Percentiles rank a stretch among this genome's conserved stretches.
Conservation (phyloP, 2,797 vertebrate genomes). For the Megalops cyprinoides region DNA sequence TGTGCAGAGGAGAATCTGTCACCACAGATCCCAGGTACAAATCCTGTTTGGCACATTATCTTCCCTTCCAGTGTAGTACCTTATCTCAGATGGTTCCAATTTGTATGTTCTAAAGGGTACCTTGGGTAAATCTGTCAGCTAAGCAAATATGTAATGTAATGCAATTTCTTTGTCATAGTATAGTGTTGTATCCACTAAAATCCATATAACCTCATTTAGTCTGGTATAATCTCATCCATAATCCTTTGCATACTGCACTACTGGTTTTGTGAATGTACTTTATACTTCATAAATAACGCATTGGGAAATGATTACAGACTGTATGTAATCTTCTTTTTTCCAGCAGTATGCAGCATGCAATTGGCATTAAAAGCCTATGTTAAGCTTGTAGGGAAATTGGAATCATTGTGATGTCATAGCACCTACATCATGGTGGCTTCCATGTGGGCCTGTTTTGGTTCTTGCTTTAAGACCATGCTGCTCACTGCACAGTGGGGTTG, state of each 20-base stretch:
- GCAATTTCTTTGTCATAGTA: neutral
- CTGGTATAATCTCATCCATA: too few species aligned
- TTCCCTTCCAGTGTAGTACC: neutral
- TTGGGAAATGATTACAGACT: neutral
- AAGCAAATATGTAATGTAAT: neutral
- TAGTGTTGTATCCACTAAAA: neutral
- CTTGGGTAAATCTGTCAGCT: neutral
- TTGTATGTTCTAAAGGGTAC: too few species aligned
- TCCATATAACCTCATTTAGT: neutral
- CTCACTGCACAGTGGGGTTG: neutral
- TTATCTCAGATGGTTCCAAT: too few species aligned
- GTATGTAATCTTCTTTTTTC: neutral
- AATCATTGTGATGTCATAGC: neutral
- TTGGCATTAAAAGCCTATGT: neutral
- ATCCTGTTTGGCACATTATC: neutral
- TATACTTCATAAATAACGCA: neutral
- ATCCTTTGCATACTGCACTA: neutral
- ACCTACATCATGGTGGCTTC: too few species aligned
- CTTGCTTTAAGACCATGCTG: too few species aligned
- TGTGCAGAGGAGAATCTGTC: too few species aligned
- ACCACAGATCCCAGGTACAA: neutral
- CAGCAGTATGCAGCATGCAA: neutral
- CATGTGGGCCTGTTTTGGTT: neutral
- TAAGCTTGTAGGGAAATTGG: neutral
- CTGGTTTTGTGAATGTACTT: neutral